These are phyloP conservation scores for Ectropis grisescens DNA, from an alignment of 1,140 invertebrate genomes.

Conservation along the genomic window DNA sequence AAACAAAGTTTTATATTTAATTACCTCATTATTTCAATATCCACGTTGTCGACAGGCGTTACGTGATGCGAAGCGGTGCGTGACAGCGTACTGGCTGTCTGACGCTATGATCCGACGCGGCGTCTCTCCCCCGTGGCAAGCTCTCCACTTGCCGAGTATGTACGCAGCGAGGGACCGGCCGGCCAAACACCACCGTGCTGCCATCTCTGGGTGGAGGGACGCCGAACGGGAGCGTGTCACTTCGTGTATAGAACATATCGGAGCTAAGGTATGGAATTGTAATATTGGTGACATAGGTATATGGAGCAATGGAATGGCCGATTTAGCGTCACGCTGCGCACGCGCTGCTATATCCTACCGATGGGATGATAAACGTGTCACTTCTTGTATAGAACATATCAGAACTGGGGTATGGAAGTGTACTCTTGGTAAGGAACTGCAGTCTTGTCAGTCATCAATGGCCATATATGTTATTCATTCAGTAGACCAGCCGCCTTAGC, in stretches of 20 bases:
- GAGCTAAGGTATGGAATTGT: conserved; percentile 89
- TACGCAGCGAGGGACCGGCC: conserved; percentile 79
- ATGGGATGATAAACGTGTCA: conserved; percentile 87
- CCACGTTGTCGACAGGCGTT: conserved; percentile 75
- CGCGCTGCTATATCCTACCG: conserved; percentile 89
- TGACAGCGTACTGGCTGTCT: conserved; percentile 95
- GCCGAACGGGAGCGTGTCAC: conserved; percentile 85
- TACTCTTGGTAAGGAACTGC: too few relatives aligned
- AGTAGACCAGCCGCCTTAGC: too few relatives aligned
- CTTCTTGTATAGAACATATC: conserved; percentile 82
- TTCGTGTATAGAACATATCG: conserved; percentile 84
- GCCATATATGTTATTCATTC: too few relatives aligned
- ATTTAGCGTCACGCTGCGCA: conserved; percentile 76
- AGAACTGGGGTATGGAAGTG: conserved; percentile 90
- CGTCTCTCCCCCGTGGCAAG: conserved; percentile 91
- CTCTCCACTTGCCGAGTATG: conserved; percentile 90
- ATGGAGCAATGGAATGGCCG: conserved; percentile 77
- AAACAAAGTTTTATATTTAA: too few relatives aligned
- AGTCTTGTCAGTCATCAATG: too few relatives aligned
- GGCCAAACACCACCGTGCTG: conserved; percentile 79
- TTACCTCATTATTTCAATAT: too few relatives aligned
- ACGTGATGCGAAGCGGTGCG: conserved; percentile 83
- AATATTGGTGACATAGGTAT: too few relatives aligned
- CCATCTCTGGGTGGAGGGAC: conserved; percentile 87
- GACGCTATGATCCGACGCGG: conserved; percentile 89